Percentiles rank a stretch among this genome's conserved stretches.
Conservation (phyloP, 2,113 vertebrate genomes). For the Eudyptes chrysolophus region DNA sequence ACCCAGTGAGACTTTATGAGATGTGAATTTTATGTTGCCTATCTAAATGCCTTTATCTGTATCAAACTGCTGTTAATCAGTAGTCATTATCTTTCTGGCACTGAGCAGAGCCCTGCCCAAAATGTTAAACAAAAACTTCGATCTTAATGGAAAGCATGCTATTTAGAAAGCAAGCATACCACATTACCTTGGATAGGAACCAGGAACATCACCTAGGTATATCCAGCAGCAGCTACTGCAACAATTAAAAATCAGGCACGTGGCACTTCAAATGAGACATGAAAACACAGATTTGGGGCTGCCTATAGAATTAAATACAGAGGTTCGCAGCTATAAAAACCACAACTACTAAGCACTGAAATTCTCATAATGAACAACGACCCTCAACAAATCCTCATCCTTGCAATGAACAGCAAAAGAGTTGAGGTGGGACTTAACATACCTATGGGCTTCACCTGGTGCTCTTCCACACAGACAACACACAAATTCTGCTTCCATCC, state of each 20-base stretch:
- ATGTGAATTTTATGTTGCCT: not conserved
- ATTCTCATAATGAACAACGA: not conserved
- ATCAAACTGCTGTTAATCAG: not conserved
- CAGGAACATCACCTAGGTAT: not conserved
- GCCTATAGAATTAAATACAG: not conserved
- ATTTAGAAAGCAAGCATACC: not conserved
- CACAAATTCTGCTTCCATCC: not conserved
- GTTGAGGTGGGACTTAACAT: not conserved
- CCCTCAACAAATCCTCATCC: not conserved
- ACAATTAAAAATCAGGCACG: not conserved
- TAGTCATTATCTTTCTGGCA: not conserved
- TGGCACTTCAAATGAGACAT: not conserved
- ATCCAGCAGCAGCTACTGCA: not conserved
- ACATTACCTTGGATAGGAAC: not conserved
- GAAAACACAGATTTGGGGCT: not conserved
- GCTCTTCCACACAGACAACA: not conserved
- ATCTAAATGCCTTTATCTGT: not conserved
- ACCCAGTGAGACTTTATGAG: not conserved
- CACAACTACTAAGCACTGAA: not conserved
- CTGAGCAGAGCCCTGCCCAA: not conserved
- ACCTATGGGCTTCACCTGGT: not conserved
- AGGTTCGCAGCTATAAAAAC: not conserved
- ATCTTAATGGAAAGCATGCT: not conserved
- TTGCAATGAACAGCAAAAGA: not conserved
- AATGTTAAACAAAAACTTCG: not conserved